Evolutionary conservation across 1,140 invertebrate species (phyloP).

Genomic region (Neotoxoptera formosana): DNA sequence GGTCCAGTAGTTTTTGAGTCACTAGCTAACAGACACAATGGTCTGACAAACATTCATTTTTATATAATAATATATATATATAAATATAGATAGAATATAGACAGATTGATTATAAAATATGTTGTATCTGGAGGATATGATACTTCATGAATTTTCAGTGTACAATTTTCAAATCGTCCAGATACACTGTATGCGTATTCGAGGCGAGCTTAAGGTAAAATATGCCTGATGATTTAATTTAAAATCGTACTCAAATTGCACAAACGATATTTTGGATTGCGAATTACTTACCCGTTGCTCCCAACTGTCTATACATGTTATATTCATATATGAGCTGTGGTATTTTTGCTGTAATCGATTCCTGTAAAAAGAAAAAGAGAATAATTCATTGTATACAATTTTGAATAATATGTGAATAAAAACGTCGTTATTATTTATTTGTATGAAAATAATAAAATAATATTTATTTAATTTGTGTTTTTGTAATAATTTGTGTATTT

Average conservation of each 20-base stretch:
- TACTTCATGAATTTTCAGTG: not conserved
- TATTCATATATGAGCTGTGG: conserved; percentile 99
- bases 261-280: rapidly evolving
- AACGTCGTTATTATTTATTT: not conserved
- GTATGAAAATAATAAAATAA: too few relatives aligned
- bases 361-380: conserved; percentile 67
- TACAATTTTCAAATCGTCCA: not conserved
- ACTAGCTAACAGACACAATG: too few relatives aligned
- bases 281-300: conserved; percentile 80
- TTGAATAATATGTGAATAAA: not conserved
- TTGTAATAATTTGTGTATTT: too few relatives aligned
- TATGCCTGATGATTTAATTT: not conserved
- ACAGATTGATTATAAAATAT: too few relatives aligned
- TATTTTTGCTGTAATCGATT: conserved; percentile 99
- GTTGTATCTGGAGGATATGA: not conserved
- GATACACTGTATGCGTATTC: not conserved
- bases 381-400: not conserved
- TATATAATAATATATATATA: too few relatives aligned
- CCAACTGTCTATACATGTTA: conserved; percentile 99
- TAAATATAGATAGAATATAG: too few relatives aligned
- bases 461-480: too few relatives aligned
- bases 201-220: not conserved
- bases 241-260: not conserved
- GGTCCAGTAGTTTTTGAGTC: too few relatives aligned
- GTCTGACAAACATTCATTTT: too few relatives aligned